A percentile compares a stretch with the other conserved stretches of the same genome.
Conservation (phyloP, 1,140 invertebrate genomes). For the Drosophila mauritiana region DNA sequence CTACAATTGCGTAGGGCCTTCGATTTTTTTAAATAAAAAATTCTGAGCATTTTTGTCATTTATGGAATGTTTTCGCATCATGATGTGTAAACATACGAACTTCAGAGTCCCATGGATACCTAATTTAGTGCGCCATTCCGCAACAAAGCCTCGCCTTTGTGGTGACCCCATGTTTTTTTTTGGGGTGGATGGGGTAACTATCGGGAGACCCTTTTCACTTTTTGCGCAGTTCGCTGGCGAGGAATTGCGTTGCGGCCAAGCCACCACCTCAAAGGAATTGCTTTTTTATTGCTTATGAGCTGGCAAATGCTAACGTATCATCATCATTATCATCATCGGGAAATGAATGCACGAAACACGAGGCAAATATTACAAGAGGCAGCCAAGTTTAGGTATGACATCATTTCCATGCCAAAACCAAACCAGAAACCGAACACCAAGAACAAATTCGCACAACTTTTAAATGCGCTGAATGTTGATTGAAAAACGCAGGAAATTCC, state of each 20-base stretch:
- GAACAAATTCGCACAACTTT: conserved; percentile 36
- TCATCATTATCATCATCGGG: conserved; percentile 20
- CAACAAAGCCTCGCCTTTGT: conserved; percentile 45
- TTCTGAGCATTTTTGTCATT: not conserved
- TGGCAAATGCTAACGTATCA: conserved; percentile 47
- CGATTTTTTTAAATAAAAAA: not conserved
- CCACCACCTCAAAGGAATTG: conserved; percentile 50
- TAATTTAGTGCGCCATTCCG: conserved; percentile 43
- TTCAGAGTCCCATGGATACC: conserved; percentile 20
- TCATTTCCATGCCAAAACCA: conserved; percentile 42
- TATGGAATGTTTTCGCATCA: conserved; percentile 6
- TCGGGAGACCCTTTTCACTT: conserved; percentile 39
- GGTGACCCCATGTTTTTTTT: conserved; percentile 5
- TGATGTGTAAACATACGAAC: not conserved
- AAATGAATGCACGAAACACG: conserved; percentile 55
- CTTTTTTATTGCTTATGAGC: conserved; percentile 58
- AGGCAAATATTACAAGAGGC: conserved; percentile 54
- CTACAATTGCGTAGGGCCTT: not conserved
- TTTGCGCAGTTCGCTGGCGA: conserved; percentile 40
- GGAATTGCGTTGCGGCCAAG: conserved; percentile 48
- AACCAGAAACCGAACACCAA: conserved; percentile 7
- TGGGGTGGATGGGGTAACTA: conserved; percentile 16
- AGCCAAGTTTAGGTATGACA: conserved; percentile 66
- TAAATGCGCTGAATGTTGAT: conserved; percentile 60
- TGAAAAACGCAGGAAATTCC: conserved; percentile 16